Evolutionary conservation across 2,888 invertebrate genomes (phyloP).

Genomic region (Drosophila helvetica): DNA sequence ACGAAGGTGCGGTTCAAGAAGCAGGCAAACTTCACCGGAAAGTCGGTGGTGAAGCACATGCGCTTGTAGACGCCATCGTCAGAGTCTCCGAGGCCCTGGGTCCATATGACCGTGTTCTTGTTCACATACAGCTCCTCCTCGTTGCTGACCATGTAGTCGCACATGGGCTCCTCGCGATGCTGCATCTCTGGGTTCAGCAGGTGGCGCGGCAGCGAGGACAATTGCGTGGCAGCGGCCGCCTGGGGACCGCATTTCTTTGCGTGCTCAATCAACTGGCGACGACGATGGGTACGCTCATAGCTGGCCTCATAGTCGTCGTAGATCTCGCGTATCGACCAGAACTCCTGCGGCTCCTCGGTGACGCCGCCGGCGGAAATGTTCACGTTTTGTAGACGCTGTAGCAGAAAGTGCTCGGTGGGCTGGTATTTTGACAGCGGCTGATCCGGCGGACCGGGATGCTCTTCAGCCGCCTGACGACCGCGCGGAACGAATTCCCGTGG

Average conservation of each 20-base stretch:
- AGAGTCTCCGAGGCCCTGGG: constrained; percentile 67
- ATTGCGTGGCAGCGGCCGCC: constrained; percentile 46
- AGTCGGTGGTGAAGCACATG: constrained; percentile 90
- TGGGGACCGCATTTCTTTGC: constrained; percentile 64
- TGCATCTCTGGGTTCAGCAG: constrained; percentile 43
- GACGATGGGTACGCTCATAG: constrained; percentile 55
- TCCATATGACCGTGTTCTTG: constrained; percentile 93
- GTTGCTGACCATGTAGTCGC: constrained; percentile 84
- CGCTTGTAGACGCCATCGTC: constrained; percentile 61
- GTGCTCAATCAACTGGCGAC: constrained; percentile 58
- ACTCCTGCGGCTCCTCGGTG: constrained; percentile 82
- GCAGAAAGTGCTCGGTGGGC: constrained; percentile 87
- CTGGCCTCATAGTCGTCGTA: constrained; percentile 84
- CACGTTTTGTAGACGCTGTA: constrained; percentile 90
- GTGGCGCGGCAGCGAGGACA: constrained; percentile 58
- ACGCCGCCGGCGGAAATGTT: constrained; percentile 85
- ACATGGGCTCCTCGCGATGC: constrained; percentile 74
- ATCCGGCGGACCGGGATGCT: constrained; percentile 89
- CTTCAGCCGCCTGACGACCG: constrained; percentile 91
- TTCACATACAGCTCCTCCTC: constrained; percentile 96
- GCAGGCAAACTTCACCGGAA: constrained; percentile 91
- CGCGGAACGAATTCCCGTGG: constrained; percentile 96
- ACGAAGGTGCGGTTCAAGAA: constrained; percentile 88
- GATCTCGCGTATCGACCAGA: constrained; percentile 86
- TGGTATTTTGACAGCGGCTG: constrained; percentile 83